Percentiles rank a stretch among this genome's conserved stretches.
These are phyloP conservation scores for Channa argus DNA, from an alignment of 2,113 vertebrate species.

Conservation along the genomic window DNA sequence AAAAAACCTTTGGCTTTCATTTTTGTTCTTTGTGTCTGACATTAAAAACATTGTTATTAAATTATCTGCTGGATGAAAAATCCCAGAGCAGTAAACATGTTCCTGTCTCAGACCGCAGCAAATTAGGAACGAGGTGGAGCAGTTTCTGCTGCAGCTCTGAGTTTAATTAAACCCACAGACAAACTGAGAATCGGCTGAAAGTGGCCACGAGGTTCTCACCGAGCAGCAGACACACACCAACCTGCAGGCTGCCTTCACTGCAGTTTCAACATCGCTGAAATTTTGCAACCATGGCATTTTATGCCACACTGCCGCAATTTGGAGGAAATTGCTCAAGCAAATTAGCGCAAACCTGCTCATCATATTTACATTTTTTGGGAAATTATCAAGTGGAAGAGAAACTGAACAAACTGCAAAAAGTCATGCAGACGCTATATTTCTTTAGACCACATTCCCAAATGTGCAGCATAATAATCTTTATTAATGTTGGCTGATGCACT, in stretches of 20 bases:
- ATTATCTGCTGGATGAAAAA: conserved; percentile 46
- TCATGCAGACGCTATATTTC: too few species aligned
- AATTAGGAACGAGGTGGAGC: conserved; percentile 43
- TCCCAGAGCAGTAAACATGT: conserved; percentile 39
- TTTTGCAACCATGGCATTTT: conserved; percentile 4
- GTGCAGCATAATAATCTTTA: too few species aligned
- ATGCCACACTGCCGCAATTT: too few species aligned
- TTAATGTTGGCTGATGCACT: too few species aligned
- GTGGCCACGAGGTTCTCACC: conserved; percentile 6
- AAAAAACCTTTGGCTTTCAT: background rate
- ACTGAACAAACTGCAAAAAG: too few species aligned
- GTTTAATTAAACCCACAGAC: conserved; percentile 57
- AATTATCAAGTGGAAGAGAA: too few species aligned
- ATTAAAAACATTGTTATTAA: conserved; percentile 46
- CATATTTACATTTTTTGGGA: too few species aligned
- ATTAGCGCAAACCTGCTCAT: too few species aligned
- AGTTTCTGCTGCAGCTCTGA: conserved; percentile 5
- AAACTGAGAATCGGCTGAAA: conserved; percentile 11
- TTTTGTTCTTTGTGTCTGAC: conserved; percentile 17
- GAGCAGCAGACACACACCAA: background rate
- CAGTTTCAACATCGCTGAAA: too few species aligned
- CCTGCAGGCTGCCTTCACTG: background rate
- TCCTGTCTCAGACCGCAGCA: conserved; percentile 43
- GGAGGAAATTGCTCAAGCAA: too few species aligned
- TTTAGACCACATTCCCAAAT: too few species aligned